A percentile compares a stretch with the other conserved stretches of the same genome.
Evolutionary conservation across 2,888 invertebrate species (phyloP).

Genomic region (Entomobrya proxima): DNA sequence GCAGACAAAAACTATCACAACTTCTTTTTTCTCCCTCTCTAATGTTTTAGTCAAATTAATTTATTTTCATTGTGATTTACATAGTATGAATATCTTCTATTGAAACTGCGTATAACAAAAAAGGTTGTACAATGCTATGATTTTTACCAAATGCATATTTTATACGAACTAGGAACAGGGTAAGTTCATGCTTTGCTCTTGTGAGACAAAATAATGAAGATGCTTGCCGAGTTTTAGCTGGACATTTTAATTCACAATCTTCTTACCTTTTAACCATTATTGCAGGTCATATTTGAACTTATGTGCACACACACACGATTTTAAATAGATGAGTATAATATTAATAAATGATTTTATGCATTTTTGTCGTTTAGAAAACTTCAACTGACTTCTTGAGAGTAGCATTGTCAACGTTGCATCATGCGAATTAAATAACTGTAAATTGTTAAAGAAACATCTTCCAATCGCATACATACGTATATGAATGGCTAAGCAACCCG

Average conservation of each 20-base stretch:
- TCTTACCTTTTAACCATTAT: slow-evolving; percentile 30
- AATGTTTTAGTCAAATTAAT: slow-evolving; percentile 59
- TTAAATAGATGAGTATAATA: slow-evolving; percentile 45
- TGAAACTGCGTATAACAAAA: not conserved
- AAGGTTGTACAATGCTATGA: not conserved
- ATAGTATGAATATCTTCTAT: slow-evolving; percentile 36
- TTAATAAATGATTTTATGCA: slow-evolving; percentile 46
- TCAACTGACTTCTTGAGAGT: too few species aligned
- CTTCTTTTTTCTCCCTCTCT: slow-evolving; percentile 38
- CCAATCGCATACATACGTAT: not conserved
- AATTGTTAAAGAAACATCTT: not conserved
- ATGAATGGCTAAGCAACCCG: not conserved
- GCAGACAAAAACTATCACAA: slow-evolving; percentile 55
- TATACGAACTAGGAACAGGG: not conserved
- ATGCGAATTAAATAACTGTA: not conserved
- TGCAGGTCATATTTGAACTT: slow-evolving; percentile 60
- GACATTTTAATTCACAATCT: slow-evolving; percentile 1
- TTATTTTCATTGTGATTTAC: slow-evolving; percentile 49
- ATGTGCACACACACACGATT: slow-evolving; percentile 56
- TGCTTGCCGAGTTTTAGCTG: not conserved
- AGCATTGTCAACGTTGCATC: not conserved
- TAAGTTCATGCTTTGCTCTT: not conserved
- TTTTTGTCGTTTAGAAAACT: too few species aligned
- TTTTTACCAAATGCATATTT: not conserved
- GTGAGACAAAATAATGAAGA: not conserved